Evolutionary conservation across 2,113 vertebrate species (phyloP).

Genomic region (Apaloderma vittatum): DNA sequence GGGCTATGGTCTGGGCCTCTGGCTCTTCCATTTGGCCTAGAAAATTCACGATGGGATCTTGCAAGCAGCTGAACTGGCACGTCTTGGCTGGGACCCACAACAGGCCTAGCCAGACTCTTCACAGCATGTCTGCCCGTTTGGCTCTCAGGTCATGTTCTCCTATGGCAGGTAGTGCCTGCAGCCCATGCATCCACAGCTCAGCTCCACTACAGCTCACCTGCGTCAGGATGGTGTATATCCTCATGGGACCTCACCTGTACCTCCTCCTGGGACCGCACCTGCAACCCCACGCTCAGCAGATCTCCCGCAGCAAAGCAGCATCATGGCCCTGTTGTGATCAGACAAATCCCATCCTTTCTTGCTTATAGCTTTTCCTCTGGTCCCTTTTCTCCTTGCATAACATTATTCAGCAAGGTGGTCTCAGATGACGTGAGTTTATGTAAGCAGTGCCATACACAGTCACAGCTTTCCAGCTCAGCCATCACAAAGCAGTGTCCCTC

Average conservation of each 20-base stretch:
- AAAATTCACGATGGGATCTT: not conserved
- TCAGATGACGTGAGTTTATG: not conserved
- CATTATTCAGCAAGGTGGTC: accelerated
- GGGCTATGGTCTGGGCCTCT: not conserved
- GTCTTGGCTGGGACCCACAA: not conserved
- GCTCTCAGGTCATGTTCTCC: not conserved
- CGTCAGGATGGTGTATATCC: not conserved
- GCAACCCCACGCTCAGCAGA: accelerated
- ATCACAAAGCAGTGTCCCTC: not conserved
- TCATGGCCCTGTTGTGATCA: not conserved
- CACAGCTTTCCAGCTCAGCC: not conserved
- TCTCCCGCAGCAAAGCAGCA: not conserved
- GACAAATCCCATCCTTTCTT: not conserved
- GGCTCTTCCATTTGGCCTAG: not conserved
- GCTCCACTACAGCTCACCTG: accelerated
- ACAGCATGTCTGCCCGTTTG: accelerated
- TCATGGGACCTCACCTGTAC: too few species aligned
- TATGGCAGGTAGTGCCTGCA: accelerated
- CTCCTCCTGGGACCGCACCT: not conserved
- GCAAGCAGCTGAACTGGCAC: not conserved
- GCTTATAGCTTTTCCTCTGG: not conserved
- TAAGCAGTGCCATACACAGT: not conserved
- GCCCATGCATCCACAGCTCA: not conserved
- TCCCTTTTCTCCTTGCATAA: not conserved
- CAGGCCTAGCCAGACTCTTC: not conserved